Base-by-base conservation (phyloP, 2,888 invertebrate species). In the Ornithoptera priamus region DNA sequence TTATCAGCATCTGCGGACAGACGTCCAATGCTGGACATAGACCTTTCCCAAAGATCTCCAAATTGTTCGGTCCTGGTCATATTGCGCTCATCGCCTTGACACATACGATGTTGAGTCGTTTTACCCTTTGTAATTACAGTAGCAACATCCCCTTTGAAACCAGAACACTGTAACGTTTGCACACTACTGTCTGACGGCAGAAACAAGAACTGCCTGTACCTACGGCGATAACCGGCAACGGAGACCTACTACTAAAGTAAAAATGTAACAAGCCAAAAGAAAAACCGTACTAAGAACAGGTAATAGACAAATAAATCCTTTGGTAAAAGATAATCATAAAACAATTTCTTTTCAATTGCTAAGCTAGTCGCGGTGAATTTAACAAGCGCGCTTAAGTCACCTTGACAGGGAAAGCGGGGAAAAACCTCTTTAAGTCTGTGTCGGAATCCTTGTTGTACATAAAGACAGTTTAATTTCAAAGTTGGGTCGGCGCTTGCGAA, bases 401-500 rank as follows among this genome's bases (percentile, higher is more conserved):
- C 59, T 62, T 70, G 66, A 70, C 70, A 70, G 63, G 57, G n/a
- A 58, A 58, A 58, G 57, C 57, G 22, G 22, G 57, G 57, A 22
- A 58, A 66, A 70, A 70, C 59, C 62, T 62, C 53, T 66, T 66
- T 63, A 63, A 67, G 62, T 58, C 62, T 58, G 36, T 61, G 65
- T 42, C 69, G 20, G 65, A 65, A 69, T 65, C 69, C 62, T 69
- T 61, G 65, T 65, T 46, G 39, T 46, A 20, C 65, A 65, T 58
- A 66, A 62, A 50, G 62, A 62, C 69, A 66, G 62, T 39, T 53
- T 39, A 70, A 62, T 70, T 63, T 66, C 50, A 67, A 67, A 57
- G 22, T 68, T 46, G 20, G 12, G 59, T 64, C 22, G 36, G 7
- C 18, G n/a, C 60, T 36, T n/a, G 17, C 39, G 10, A 36, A 60